Evolutionary conservation across 2,113 vertebrate species (phyloP), one percentile per base, ranked within the genome.

Genomic region (Amazona vittata): DNA sequence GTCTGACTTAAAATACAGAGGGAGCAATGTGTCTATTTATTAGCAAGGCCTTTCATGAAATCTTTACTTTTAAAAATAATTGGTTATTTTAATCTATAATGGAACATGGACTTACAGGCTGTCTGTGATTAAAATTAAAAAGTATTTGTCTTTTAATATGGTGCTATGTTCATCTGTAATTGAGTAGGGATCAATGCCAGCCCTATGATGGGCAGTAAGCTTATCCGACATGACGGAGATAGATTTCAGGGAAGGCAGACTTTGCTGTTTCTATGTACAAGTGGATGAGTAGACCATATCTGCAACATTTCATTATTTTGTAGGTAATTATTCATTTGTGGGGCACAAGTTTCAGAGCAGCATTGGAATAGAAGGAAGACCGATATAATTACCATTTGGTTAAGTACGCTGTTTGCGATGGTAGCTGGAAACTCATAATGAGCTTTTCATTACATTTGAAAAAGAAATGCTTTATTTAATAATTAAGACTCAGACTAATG

Each of bases 251-350:
- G 98, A 98, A 98, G 98, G 98, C 96, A 98, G 95, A 97, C 94
- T 98, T 97, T 97, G 97, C 97, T 98, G 98, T 98, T 98, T 97
- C 97, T 98, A 47, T 98, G 98, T 98, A 98, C 98, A 98, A 98
- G 97, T 97, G 98, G 97, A 97, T 95, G 97, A 97, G 95, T 96
- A 97, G 95, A 97, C 98, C 97, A 98, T 98, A 98, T 98, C 98
- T 98, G 97, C 98, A 98, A 97, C 98, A 98, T 98, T 98, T 98
- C 98, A 99, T 99, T 99, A 99, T 98, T 99, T 97, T 98, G 97
- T 98, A 98, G 98, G 98, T 98, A 99, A 99, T 99, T 98, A 99
- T 98, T 98, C 98, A 98, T 98, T 98, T 97, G 96, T 98, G 94
- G 93, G 94, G 96, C 90, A 90, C 96, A 96, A 94, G 95, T 97